Evolutionary conservation across 1,140 invertebrate genomes (phyloP), one percentile per base, ranked within the genome.

Genomic region (Hyles euphorbiae): DNA sequence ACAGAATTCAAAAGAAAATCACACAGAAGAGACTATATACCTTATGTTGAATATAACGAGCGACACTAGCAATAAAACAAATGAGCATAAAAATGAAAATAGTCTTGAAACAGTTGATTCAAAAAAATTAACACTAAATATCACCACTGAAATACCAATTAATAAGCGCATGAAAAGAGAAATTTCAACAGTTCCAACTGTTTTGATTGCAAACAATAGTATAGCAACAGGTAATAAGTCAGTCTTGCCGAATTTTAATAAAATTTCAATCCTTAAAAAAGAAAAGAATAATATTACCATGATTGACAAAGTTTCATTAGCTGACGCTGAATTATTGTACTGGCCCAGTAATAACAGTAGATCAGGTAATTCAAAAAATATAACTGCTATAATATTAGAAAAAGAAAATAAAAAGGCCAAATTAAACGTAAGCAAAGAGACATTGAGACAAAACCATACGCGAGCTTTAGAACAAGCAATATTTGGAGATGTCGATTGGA

Each of bases 401-500:
- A 66, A 56, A 52, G 78, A 87, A 75, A 72, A 65, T 33, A 78
- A 79, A 57, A 78, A 81, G 61, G 52, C 70, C 6, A 81, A 83
- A 54, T 51, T 79, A 33, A 85, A 83, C 60, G 72, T 83, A 52
- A 77, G 67, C 11, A 58, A 70, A 54, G 72, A 81, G 43, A 67
- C 63, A 36, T 73, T 85, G 53, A 68, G 63, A 32, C 68, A 59
- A 11, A 81, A 88, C 43, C 72, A 72, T 32, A 76, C 77, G 9
- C 60, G 55, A 46, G 77, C 72, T 5, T 55, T 83, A 52, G 76
- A 84, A 62, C 67, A 74, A 47, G 81, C 78, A 45, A 83, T 87
- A 74, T 84, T 88, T 56, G 80, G 79, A 6, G 67, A 83, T 40
- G 74, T 84, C 0, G 65, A 87, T 63, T 87, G 83, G 83, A 67